Percentiles rank a stretch among this genome's conserved stretches.
phyloP scores from a whole-genome alignment of 2,113 vertebrate species.

The Hemiprocne comata region DNA sequence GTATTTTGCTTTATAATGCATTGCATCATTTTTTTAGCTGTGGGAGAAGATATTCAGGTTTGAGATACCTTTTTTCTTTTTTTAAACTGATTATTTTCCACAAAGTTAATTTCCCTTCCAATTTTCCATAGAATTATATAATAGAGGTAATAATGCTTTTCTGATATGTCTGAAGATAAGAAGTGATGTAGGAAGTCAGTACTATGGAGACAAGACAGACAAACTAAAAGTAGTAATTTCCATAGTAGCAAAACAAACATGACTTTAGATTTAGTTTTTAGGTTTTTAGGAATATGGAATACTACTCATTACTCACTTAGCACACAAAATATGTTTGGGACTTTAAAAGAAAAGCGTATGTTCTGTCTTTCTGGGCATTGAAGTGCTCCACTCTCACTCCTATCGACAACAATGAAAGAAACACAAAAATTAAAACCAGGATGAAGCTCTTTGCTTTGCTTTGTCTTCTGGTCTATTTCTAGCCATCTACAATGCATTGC shows the following conservation, averaged over 20 bases:
- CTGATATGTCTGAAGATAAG: neutral
- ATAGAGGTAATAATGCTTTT: neutral
- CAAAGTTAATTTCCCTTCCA: neutral
- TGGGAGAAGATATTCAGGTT: neutral
- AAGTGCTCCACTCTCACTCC: neutral
- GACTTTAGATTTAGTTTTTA: neutral
- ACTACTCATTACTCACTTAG: neutral
- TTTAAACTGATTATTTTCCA: neutral
- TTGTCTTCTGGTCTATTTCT: neutral
- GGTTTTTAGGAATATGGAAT: neutral
- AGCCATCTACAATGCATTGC: neutral
- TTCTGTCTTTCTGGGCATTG: neutral
- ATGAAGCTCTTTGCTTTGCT: neutral
- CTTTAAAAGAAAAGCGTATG: neutral
- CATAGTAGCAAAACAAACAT: neutral
- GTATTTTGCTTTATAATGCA: neutral
- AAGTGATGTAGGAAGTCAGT: neutral
- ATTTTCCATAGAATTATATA: neutral
- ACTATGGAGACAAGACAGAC: neutral
- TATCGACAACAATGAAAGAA: neutral
- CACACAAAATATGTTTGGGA: neutral
- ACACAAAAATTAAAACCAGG: neutral
- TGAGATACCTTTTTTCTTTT: neutral
- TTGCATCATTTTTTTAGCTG: neutral
- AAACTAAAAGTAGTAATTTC: neutral